phyloP scores from a whole-genome alignment of 2,113 vertebrate species.

The Falco punctatus region DNA sequence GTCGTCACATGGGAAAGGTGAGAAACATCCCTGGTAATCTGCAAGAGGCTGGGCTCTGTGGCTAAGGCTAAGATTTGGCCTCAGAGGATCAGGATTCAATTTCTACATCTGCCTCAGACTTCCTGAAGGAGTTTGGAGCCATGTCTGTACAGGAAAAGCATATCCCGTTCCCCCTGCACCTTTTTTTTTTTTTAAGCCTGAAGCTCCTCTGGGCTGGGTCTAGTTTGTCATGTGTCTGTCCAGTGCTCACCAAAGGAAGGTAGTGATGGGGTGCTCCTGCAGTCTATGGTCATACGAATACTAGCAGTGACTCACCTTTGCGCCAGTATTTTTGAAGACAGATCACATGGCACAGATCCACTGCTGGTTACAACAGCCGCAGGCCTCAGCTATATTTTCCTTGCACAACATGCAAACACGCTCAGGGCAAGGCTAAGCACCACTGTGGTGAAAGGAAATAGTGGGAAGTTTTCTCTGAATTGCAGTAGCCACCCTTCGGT shows the following conservation, averaged over 20 bases:
- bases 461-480: background rate
- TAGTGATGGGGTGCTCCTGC: background rate
- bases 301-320: background rate
- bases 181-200: background rate
- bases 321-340: background rate
- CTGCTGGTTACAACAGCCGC: background rate
- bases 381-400: background rate
- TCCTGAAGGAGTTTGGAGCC: background rate
- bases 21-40: background rate
- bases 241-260: background rate
- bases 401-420: background rate
- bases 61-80: background rate
- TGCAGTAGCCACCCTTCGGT: background rate
- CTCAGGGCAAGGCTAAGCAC: background rate
- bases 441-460: background rate
- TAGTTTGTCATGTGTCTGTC: background rate
- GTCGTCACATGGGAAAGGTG: background rate
- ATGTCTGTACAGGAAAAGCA: background rate
- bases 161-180: background rate
- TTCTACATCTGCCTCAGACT: conserved; percentile 1
- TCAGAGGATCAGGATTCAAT: background rate
- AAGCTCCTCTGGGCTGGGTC: background rate
- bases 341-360: background rate
- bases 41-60: background rate
- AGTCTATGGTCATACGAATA: background rate